Percentiles rank a stretch among this genome's conserved stretches.
phyloP scores from a whole-genome alignment of 2,797 vertebrate species.

The Microhierax caerulescens region DNA sequence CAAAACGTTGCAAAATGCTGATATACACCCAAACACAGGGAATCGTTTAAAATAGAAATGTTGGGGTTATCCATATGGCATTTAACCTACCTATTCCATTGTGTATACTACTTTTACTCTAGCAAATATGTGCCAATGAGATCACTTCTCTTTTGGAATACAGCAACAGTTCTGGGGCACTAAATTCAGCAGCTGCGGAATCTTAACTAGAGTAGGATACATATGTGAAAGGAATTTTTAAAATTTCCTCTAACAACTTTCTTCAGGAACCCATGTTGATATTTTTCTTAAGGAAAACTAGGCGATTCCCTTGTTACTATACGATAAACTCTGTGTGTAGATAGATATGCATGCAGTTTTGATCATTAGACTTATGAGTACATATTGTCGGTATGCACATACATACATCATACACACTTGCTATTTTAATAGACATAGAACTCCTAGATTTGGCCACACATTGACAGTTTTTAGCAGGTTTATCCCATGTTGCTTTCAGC shows the following conservation, averaged over 20 bases:
- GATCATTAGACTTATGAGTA: background rate
- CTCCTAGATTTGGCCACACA: background rate
- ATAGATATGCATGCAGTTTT: background rate
- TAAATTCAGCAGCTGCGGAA: slow-evolving; percentile 45
- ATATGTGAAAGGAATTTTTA: slow-evolving; percentile 40
- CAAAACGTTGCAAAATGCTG: slow-evolving; percentile 33
- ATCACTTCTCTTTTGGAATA: slow-evolving; percentile 12
- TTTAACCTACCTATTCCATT: slow-evolving; percentile 28
- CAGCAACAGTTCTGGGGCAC: slow-evolving; percentile 12
- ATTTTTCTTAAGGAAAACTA: background rate
- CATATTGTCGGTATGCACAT: background rate
- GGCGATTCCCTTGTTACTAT: background rate
- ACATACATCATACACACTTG: background rate
- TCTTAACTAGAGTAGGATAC: slow-evolving; percentile 3
- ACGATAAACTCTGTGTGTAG: background rate
- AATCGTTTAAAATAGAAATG: background rate
- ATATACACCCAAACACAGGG: background rate
- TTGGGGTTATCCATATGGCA: slow-evolving; percentile 44
- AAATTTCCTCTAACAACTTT: slow-evolving; percentile 15
- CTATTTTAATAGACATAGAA: background rate
- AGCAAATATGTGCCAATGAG: slow-evolving; percentile 28
- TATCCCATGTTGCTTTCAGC: background rate
- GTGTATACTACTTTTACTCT: slow-evolving; percentile 4
- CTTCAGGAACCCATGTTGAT: background rate
- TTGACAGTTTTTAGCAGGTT: background rate